Evolutionary conservation across 2,113 vertebrate species (phyloP), one percentile per base, ranked within the genome.

Genomic region (Phylloscopus whistleri): DNA sequence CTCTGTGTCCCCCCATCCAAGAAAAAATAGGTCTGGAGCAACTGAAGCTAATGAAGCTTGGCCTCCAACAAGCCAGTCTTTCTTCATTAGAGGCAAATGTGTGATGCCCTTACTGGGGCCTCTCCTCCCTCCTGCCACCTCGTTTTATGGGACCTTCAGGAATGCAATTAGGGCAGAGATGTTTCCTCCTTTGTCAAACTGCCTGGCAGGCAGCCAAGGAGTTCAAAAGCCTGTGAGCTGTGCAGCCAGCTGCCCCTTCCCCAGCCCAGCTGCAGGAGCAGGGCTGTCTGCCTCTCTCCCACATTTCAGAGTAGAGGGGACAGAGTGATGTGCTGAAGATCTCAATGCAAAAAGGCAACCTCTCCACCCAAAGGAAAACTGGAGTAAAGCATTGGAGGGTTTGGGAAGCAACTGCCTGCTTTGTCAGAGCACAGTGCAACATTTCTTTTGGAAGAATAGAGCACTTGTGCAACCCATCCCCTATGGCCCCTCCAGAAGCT

Each of bases 131-230:
- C 93, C 63, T 33, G 22, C 68, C 86, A 94, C 77, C 79, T 67
- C 60, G 39, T 93, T 96, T 95, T 95, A 97, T 84, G 59, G 86
- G 94, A 85, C 86, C 59, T 84, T 88, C 73, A 92, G 92, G 95
- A 94, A 97, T 95, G 95, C 88, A 96, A 97, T 96, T 97, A 96
- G 86, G 1, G 10, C 72, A 4, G 9, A 90, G 94, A 97, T 63
- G 70, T 77, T 94, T 95, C 59, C 83, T 90, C 72, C 64, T 94
- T 94, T 95, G 92, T 93, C 94, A 81, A 53, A 74, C 33, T 77
- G 73, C 51, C 76, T 86, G 95, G 95, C 93, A n/a, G 79, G 68
- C 79, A 73, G 94, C 90, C 94, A 74, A 83, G 39, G 28, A 75
- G 88, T 89, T 96, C 88, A 74, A 74, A 92, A 90, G 91, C 64